Evolutionary conservation across 2,888 invertebrate species (phyloP).

Genomic region (Phengaris alcon): DNA sequence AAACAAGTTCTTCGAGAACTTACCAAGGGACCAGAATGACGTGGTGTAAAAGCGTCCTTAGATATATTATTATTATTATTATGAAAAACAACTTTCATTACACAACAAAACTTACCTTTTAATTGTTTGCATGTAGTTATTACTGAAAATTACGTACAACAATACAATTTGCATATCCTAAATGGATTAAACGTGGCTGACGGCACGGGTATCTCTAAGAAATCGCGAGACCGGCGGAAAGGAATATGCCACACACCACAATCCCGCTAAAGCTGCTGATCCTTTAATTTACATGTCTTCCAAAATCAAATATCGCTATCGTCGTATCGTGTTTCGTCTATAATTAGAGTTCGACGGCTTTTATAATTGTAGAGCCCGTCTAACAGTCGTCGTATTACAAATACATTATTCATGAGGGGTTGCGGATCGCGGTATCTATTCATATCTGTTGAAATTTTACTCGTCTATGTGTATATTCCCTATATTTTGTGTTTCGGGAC

Average conservation of each 20-base stretch:
- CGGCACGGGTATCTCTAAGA: slow-evolving; percentile 32
- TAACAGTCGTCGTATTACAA: slow-evolving; percentile 48
- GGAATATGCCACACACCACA: slow-evolving; percentile 34
- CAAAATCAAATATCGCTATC: slow-evolving; percentile 62
- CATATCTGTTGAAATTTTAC: slow-evolving; percentile 42
- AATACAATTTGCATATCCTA: slow-evolving; percentile 27
- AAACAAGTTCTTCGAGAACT: no score
- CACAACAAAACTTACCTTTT: neutral
- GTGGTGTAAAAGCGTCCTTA: no score
- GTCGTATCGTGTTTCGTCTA: slow-evolving; percentile 44
- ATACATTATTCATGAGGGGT: slow-evolving; percentile 64
- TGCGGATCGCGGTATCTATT: slow-evolving; percentile 55
- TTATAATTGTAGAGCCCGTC: slow-evolving; percentile 52
- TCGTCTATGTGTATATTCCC: slow-evolving; percentile 30
- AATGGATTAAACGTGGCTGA: slow-evolving; percentile 24
- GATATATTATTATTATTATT: neutral
- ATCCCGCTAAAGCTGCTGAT: slow-evolving; percentile 18
- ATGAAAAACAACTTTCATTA: neutral
- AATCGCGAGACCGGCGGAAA: slow-evolving; percentile 33
- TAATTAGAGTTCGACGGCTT: slow-evolving; percentile 58
- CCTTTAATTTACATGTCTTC: slow-evolving; percentile 73
- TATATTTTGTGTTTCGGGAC: slow-evolving; percentile 29
- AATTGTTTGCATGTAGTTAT: neutral
- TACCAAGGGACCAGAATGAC: no score
- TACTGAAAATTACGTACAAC: neutral